Evolutionary conservation across 2,113 vertebrate species (phyloP).

Genomic region (Tauraco erythrolophus): DNA sequence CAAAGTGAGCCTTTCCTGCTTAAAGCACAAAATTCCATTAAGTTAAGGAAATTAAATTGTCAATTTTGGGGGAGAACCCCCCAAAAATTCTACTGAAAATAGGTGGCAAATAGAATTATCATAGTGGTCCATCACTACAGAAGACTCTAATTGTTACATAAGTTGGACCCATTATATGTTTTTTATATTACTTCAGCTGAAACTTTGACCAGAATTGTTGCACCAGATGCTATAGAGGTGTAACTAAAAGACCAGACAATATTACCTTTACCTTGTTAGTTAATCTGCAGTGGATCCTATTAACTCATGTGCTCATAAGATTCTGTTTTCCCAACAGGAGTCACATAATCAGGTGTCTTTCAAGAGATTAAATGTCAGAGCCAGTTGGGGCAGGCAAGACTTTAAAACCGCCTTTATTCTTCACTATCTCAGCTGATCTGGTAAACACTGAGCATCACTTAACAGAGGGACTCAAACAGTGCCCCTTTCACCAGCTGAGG

Average conservation of each 20-base stretch:
- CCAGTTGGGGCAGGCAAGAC: fast-evolving
- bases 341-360: background rate
- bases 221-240: background rate
- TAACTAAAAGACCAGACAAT: background rate
- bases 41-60: background rate
- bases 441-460: background rate
- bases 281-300: background rate
- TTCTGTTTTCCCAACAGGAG: background rate
- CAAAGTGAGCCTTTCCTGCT: background rate
- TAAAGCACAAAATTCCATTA: background rate
- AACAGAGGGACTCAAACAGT: background rate
- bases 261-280: background rate
- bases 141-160: background rate
- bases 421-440: background rate
- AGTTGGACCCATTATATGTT: background rate
- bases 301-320: background rate
- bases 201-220: background rate
- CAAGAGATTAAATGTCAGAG: background rate
- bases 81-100: background rate
- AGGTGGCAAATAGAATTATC: background rate
- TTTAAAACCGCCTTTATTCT: background rate
- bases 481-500: background rate
- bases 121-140: background rate
- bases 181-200: background rate
- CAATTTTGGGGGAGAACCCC: background rate